These are phyloP conservation scores for Anas acuta DNA, from an alignment of 2,797 vertebrate genomes.

Conservation along the genomic window DNA sequence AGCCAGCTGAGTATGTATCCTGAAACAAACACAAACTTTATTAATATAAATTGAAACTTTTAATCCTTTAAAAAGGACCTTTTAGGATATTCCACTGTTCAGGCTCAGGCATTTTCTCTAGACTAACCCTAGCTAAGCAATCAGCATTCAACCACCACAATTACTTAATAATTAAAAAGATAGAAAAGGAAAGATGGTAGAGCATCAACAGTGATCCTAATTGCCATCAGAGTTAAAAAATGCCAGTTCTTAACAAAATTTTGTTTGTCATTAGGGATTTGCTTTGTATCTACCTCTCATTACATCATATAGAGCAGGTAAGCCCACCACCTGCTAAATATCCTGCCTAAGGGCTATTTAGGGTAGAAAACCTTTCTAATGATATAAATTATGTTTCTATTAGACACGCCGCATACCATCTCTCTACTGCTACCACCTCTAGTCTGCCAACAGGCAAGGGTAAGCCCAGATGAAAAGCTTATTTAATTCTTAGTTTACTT, in stretches of 20 bases:
- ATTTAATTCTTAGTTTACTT: conserved; percentile 26
- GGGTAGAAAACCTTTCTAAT: neutral
- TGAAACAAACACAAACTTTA: neutral
- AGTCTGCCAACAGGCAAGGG: neutral
- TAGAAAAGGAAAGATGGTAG: neutral
- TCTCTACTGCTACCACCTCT: neutral
- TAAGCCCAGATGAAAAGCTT: neutral
- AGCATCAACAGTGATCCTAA: neutral
- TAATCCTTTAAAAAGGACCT: neutral
- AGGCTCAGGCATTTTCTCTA: neutral
- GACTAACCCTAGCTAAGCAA: neutral
- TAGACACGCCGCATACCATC: neutral
- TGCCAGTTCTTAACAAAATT: neutral
- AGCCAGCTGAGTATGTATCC: neutral
- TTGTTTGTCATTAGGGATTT: neutral
- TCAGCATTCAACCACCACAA: neutral
- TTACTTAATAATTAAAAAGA: neutral
- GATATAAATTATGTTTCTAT: neutral
- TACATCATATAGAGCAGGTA: neutral
- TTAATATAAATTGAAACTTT: neutral
- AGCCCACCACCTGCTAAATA: neutral
- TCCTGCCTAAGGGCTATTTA: neutral
- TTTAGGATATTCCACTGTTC: neutral
- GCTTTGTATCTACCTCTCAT: neutral
- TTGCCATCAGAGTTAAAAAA: neutral